Evolutionary conservation across 2,797 vertebrate species (phyloP).

Genomic region (Lates japonicus): DNA sequence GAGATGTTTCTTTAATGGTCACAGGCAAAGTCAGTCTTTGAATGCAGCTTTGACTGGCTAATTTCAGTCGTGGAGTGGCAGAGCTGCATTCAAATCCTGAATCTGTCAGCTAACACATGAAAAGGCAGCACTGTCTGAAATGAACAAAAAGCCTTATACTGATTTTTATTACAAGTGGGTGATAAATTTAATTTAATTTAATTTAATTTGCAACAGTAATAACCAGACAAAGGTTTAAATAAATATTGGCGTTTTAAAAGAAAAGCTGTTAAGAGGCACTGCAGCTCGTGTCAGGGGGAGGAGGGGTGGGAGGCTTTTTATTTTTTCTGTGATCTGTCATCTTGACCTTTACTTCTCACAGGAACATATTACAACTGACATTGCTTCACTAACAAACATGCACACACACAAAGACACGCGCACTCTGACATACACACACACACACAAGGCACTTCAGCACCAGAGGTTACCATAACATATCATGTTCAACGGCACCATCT

Average conservation of each 20-base stretch:
- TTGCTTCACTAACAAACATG: slow-evolving; percentile 50
- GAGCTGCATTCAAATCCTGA: slow-evolving; percentile 41
- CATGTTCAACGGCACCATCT: slow-evolving; percentile 54
- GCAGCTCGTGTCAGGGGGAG: slow-evolving; percentile 22
- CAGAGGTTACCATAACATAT: not conserved
- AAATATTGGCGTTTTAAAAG: slow-evolving; percentile 53
- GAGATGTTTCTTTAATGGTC: slow-evolving; percentile 50
- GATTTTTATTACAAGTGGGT: slow-evolving; percentile 31
- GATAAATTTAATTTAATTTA: slow-evolving; percentile 45
- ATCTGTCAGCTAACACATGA: slow-evolving; percentile 48
- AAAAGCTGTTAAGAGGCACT: slow-evolving; percentile 38
- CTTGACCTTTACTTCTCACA: slow-evolving; percentile 66
- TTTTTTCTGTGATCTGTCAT: slow-evolving; percentile 47
- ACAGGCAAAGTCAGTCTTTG: slow-evolving; percentile 50
- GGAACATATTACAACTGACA: slow-evolving; percentile 64
- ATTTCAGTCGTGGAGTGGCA: slow-evolving; percentile 26
- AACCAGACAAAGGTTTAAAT: slow-evolving; percentile 40
- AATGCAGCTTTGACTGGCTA: slow-evolving; percentile 44
- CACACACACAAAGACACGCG: not conserved
- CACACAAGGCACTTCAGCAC: not conserved
- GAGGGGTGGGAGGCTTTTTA: not conserved
- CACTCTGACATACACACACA: not conserved
- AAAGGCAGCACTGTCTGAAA: slow-evolving; percentile 29
- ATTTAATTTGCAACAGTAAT: slow-evolving; percentile 37
- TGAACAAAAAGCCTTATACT: slow-evolving; percentile 12